Evolutionary conservation across 2,888 invertebrate species (phyloP).

Genomic region (Pilophorus perplexus): DNA sequence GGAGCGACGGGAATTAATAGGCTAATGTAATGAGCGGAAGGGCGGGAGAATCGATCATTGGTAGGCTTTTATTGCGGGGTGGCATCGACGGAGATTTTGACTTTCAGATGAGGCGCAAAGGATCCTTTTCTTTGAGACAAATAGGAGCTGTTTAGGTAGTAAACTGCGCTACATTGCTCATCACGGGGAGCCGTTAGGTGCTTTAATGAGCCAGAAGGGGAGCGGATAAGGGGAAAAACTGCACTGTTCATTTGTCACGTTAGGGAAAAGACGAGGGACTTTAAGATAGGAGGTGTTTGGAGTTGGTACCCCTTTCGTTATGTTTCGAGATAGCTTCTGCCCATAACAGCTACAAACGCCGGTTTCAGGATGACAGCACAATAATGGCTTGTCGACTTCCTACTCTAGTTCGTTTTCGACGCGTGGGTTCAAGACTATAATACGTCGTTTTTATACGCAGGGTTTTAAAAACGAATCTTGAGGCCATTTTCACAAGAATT

Average conservation of each 20-base stretch:
- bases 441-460: no score
- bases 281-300: no score
- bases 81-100: constrained; percentile 31
- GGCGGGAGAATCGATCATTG: constrained; percentile 30
- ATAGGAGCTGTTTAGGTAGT: constrained; percentile 38
- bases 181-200: constrained; percentile 37
- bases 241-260: constrained; percentile 28
- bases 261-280: no score
- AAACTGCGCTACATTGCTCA: constrained; percentile 41
- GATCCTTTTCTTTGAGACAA: constrained; percentile 32
- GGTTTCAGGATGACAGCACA: no score
- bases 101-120: constrained; percentile 30
- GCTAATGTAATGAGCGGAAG: constrained; percentile 38
- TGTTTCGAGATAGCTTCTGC: no score
- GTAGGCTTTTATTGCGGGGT: constrained; percentile 19
- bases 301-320: no score
- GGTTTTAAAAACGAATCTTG: no score
- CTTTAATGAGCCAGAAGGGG: constrained; percentile 40
- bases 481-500: no score
- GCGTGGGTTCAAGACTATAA: no score
- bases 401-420: no score
- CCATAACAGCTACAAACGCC: no score
- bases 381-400: no score
- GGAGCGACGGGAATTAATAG: constrained; percentile 26
- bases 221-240: constrained; percentile 27